Evolutionary conservation across 1,140 invertebrate species (phyloP).

Genomic region (Ephestia elutella): DNA sequence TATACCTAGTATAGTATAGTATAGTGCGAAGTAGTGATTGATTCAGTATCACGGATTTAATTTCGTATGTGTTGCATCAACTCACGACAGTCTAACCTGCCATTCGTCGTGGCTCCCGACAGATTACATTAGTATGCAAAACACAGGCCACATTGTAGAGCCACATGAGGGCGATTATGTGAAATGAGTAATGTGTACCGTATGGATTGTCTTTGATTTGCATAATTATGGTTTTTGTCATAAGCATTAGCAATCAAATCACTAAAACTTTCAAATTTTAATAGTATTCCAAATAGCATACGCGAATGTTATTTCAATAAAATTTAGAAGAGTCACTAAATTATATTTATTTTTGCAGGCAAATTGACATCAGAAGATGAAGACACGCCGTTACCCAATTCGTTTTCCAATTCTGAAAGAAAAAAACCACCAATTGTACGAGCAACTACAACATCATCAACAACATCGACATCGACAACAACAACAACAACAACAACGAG

Average conservation of each 20-base stretch:
- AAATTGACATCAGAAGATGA: slow-evolving; percentile 57
- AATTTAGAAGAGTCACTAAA: too few relatives aligned
- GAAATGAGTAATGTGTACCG: background rate
- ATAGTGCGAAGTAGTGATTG: background rate
- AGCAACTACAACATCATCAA: slow-evolving; percentile 17
- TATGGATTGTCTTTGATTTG: background rate
- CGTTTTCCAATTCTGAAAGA: slow-evolving; percentile 1
- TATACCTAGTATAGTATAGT: too few relatives aligned
- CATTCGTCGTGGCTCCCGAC: background rate
- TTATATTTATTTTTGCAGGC: slow-evolving; percentile 36
- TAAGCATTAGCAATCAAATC: too few relatives aligned
- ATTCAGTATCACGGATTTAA: background rate
- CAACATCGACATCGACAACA: slow-evolving; percentile 17
- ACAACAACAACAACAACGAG: slow-evolving; percentile 21
- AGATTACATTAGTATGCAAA: background rate
- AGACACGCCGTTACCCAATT: slow-evolving; percentile 21
- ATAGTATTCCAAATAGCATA: too few relatives aligned
- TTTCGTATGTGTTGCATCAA: slow-evolving; percentile 3
- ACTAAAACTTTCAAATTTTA: too few relatives aligned
- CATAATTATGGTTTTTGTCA: too few relatives aligned
- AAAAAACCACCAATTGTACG: slow-evolving; percentile 9
- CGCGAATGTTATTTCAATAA: too few relatives aligned
- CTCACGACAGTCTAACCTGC: background rate
- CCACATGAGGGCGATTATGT: background rate
- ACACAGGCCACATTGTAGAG: background rate